Percentiles rank a stretch among this genome's conserved stretches.
Conservation (phyloP, 2,113 vertebrate genomes). For the Burhinus bistriatus region DNA sequence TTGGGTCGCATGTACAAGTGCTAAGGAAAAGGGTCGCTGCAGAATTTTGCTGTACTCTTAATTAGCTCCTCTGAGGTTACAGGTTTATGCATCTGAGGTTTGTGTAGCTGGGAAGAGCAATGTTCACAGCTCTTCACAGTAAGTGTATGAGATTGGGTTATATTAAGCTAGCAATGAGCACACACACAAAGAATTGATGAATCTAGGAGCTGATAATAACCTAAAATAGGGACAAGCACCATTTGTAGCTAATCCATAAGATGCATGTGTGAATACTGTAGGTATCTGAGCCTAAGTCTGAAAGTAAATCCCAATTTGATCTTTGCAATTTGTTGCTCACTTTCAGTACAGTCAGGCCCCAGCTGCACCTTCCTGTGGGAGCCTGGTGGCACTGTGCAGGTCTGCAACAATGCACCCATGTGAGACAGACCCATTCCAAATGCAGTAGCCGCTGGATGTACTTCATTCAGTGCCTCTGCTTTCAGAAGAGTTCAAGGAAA, state of each 20-base stretch:
- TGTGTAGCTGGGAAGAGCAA: not conserved
- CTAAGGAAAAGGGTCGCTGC: not conserved
- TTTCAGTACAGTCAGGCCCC: not conserved
- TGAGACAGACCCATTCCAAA: not conserved
- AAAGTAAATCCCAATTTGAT: not conserved
- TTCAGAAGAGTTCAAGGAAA: not conserved
- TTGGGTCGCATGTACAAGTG: not conserved
- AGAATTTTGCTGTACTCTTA: not conserved
- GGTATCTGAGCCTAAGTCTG: not conserved
- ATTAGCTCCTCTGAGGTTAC: slow-evolving; percentile 27
- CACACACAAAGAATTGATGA: not conserved
- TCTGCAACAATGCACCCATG: not conserved
- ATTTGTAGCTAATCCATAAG: not conserved
- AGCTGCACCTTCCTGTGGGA: not conserved
- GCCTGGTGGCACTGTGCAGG: not conserved
- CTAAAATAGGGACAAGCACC: not conserved
- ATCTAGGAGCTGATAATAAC: not conserved
- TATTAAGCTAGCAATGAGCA: not conserved
- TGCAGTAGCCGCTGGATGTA: accelerated
- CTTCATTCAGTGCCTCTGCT: not conserved
- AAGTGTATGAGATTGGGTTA: not conserved
- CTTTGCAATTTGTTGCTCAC: not conserved
- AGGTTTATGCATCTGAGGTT: not conserved
- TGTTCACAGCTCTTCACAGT: not conserved
- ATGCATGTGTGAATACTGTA: not conserved